Base-by-base conservation (phyloP, 2,797 vertebrate genomes). In the Tapirus indicus region DNA sequence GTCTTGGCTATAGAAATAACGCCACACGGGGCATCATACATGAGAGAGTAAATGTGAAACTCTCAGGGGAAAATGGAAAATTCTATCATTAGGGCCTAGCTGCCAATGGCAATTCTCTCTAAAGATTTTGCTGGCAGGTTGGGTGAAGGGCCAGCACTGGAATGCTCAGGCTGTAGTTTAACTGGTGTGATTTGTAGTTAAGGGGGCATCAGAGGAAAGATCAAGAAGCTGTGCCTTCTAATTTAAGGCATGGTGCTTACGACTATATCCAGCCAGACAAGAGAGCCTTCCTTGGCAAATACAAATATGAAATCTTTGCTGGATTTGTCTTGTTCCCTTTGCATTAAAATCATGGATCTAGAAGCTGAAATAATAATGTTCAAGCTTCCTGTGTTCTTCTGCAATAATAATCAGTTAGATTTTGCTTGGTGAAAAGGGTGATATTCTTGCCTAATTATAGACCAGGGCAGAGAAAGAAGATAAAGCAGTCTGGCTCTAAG, bases 351-450 rank as follows among this genome's bases (percentile, higher is more conserved):
- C 83, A 69, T 41, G 49, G 84, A 84, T 32, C 13, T 52, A 77
- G 66, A 52, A 62, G 60, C 84, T 95, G 38, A 95, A 95, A 96
- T 92, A 95, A 85, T 93, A 66, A 91, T 88, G 82, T 85, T 95
- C 41, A 92, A 74, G 68, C 80, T 54, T 97, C 32, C 32, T 87
- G 79, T 64, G 21, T 77, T 95, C 47, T 89, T 72, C 68, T 94
- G 49, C n/a, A 91, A 17, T 91, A 95, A 94, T 88, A 68, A 86
- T 94, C 68, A 82, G 75, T 96, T 88, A 91, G 88, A 78, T 58
- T n/a, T 84, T 96, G n/a, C 58, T 80, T 75, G 88, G 0, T 32
- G 75, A 95, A 88, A 80, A 92, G 49, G 35, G 11, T 87, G 58
- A 92, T 85, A 77, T 62, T 94, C 60, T 90, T 85, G 23, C 25